These are phyloP conservation scores for Misgurnus mizolepis DNA, from an alignment of 2,113 vertebrate genomes.

Conservation along the genomic window DNA sequence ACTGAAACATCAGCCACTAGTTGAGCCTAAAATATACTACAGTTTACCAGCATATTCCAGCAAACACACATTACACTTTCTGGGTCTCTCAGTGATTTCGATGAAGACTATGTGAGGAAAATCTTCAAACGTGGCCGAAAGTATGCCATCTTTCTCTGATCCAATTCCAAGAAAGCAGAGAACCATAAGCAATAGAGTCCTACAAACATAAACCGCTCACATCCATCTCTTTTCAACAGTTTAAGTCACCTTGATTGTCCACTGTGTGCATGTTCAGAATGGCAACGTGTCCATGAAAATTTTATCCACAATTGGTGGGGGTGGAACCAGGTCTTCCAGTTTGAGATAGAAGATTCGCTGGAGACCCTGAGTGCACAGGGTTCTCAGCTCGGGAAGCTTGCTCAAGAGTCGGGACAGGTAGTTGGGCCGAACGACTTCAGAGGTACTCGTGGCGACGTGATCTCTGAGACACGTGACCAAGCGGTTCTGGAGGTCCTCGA, in stretches of 20 bases:
- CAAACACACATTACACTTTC: background rate
- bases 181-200: conserved; percentile 20
- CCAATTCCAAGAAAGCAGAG: conserved; percentile 31
- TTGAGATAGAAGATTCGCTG: conserved; percentile 98
- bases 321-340: conserved; percentile 89
- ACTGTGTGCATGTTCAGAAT: conserved; percentile 75
- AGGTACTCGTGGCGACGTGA: conserved; percentile 74
- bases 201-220: conserved; percentile 1
- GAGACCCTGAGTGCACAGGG: conserved; percentile 90
- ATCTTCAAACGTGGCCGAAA: background rate
- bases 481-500: conserved; percentile 93
- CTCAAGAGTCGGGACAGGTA: conserved; percentile 89
- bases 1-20: conserved; percentile 18
- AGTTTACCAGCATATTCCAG: background rate
- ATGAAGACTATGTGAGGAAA: background rate
- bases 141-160: conserved; percentile 10
- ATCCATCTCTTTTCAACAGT: conserved; percentile 26
- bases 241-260: background rate
- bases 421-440: conserved; percentile 76
- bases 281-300: conserved; percentile 94
- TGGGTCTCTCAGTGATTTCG: background rate
- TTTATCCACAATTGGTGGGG: conserved; percentile 90
- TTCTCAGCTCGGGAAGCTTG: conserved; percentile 91
- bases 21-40: conserved; percentile 16
- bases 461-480: conserved; percentile 92